Evolutionary conservation across 2,888 invertebrate genomes (phyloP).

Genomic region (Halocaridina rubra): DNA sequence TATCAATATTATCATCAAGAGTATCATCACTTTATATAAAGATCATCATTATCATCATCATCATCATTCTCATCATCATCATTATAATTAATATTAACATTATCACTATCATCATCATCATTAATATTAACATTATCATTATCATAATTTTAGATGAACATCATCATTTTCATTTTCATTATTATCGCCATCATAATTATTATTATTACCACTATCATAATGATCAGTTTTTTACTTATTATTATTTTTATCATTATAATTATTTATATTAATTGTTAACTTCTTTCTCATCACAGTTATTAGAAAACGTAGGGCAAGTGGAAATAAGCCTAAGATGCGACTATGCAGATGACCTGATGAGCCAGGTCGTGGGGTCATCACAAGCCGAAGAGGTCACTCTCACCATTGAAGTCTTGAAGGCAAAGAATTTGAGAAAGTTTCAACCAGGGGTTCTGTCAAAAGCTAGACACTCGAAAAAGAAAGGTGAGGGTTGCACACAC

Average conservation of each 20-base stretch:
- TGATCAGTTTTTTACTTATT: too few relatives aligned
- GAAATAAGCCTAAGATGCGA: constrained; percentile 43
- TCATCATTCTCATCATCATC: not conserved
- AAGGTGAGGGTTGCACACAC: constrained; percentile 19
- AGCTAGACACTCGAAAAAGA: constrained; percentile 31
- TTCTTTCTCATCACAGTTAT: not conserved
- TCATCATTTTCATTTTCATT: not conserved
- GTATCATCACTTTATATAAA: not conserved
- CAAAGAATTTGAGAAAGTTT: constrained; percentile 15
- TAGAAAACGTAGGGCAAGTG: constrained; percentile 29
- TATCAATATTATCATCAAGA: not conserved
- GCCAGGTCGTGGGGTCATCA: not conserved
- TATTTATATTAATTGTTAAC: not conserved
- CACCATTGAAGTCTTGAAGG: constrained; percentile 35
- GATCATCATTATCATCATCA: constrained; percentile 4
- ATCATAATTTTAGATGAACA: not conserved
- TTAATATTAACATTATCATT: not conserved
- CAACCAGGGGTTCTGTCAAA: constrained; percentile 20
- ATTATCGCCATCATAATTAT: not conserved
- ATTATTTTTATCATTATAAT: too few relatives aligned
- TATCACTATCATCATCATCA: constrained; percentile 1
- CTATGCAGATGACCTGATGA: not conserved
- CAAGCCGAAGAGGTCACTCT: constrained; percentile 24
- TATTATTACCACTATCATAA: not conserved
- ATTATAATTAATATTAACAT: not conserved